Evolutionary conservation across 2,888 invertebrate species (phyloP).

Genomic region (Nomada hirtipes): DNA sequence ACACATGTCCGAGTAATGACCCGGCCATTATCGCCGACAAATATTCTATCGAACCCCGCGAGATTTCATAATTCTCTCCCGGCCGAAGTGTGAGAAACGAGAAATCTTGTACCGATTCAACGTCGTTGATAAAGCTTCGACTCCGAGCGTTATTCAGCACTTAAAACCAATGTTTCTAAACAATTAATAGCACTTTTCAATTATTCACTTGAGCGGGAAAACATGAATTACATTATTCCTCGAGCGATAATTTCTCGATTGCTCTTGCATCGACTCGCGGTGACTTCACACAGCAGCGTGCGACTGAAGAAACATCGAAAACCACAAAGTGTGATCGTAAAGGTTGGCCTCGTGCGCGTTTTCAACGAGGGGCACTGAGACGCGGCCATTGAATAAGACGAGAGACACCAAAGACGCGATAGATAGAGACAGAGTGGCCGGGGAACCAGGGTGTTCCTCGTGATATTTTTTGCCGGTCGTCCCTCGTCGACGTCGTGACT

Average conservation of each 20-base stretch:
- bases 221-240: not conserved
- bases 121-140: not conserved
- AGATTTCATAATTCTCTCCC: constrained; percentile 9
- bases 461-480: constrained; percentile 69
- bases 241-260: not conserved
- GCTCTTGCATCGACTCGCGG: not conserved
- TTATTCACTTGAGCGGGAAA: no score
- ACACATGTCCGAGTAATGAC: constrained; percentile 34
- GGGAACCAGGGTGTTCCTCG: constrained; percentile 26
- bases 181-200: no score
- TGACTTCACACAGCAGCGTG: not conserved
- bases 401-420: not conserved
- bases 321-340: constrained; percentile 81
- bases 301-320: constrained; percentile 73
- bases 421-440: constrained; percentile 17
- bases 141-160: no score
- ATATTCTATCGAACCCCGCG: not conserved
- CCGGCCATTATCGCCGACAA: constrained; percentile 8
- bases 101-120: not conserved
- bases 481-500: constrained; percentile 76
- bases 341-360: constrained; percentile 71
- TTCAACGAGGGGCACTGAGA: constrained; percentile 62
- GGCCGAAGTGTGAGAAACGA: not conserved
- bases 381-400: constrained; percentile 41
- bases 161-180: no score